Evolutionary conservation across 2,888 invertebrate species (phyloP).

Genomic region (Argyra leucocephala): DNA sequence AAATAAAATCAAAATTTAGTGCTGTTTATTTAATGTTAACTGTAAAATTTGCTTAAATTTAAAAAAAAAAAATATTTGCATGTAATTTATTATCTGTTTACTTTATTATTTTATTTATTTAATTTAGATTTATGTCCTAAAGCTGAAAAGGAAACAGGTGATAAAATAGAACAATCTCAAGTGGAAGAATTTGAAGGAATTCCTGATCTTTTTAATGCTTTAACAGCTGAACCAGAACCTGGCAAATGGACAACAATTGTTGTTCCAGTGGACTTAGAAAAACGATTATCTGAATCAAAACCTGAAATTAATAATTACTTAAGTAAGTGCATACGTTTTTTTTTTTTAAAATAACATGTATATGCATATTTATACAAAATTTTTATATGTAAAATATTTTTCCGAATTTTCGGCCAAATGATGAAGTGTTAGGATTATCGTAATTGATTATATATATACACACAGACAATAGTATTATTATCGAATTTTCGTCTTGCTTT

Average conservation of each 20-base stretch:
- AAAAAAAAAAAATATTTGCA: slow-evolving; percentile 11
- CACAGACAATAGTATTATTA: too few relatives aligned
- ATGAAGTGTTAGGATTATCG: not conserved
- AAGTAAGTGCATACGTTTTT: slow-evolving; percentile 57
- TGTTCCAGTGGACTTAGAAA: slow-evolving; percentile 65
- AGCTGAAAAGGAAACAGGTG: slow-evolving; percentile 62
- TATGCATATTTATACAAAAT: too few relatives aligned
- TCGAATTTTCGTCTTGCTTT: too few relatives aligned
- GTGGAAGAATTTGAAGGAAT: slow-evolving; percentile 77
- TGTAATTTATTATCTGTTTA: slow-evolving; percentile 28
- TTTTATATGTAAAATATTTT: too few relatives aligned
- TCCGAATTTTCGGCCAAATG: slow-evolving; percentile 9
- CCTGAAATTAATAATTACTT: slow-evolving; percentile 60
- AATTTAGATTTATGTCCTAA: slow-evolving; percentile 91
- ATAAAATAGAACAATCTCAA: too few relatives aligned
- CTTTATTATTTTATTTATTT: slow-evolving; percentile 24
- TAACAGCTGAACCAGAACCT: slow-evolving; percentile 70
- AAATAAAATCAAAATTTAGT: too few relatives aligned
- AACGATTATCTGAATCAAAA: slow-evolving; percentile 55
- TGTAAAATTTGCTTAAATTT: too few relatives aligned
- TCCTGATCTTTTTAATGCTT: slow-evolving; percentile 70
- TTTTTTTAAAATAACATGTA: not conserved
- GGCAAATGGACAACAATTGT: slow-evolving; percentile 79
- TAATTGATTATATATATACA: too few relatives aligned
- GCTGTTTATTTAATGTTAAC: too few relatives aligned